Evolutionary conservation across 2,113 vertebrate genomes (phyloP), one percentile per base, ranked within the genome.

Genomic region (Peromyscus californicus): DNA sequence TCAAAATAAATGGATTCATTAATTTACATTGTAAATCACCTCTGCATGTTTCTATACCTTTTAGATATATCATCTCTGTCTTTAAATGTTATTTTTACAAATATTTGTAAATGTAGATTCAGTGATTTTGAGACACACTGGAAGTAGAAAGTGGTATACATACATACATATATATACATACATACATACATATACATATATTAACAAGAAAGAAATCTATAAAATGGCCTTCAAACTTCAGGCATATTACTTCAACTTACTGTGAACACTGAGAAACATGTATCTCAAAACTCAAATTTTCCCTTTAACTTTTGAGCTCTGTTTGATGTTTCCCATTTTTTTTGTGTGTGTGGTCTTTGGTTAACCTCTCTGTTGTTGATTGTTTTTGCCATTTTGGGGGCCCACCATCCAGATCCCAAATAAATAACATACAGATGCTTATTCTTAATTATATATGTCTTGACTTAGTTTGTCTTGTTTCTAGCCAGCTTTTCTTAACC

Each of bases 41-140:
- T 12, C 19, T 0, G 2, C 1, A 29, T 3, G 2, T 21, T 48
- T 48, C 48, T 45, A 33, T 33, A 12, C 17, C 17, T 33, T 48
- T 31, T 65, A 33, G 17, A 12, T 22, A 63, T 21, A 48, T 6
- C 26, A 33, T 26, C 12, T 79, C 0, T 45, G 3, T 67, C 16
- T 33, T 45, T 45, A 86, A 67, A 67, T 86, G 29, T 13, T 2
- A 67, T 45, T 33, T 86, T 29, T 31, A 45, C 19, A 39, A 21
- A 48, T 86, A 67, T 67, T 86, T 65, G 15, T 33, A 67, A 33
- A 31, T 67, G 26, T 67, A 11, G 13, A 86, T 16, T 65, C 24
- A 12, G 1, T 67, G 42, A 5, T 67, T 21, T 65, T 67, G 39
- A 45, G 6, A 22, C 13, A 42, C 63, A 5, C 11, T n/a, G 13